Conservation (phyloP, 2,888 invertebrate species). For the Drosophila mettleri region DNA sequence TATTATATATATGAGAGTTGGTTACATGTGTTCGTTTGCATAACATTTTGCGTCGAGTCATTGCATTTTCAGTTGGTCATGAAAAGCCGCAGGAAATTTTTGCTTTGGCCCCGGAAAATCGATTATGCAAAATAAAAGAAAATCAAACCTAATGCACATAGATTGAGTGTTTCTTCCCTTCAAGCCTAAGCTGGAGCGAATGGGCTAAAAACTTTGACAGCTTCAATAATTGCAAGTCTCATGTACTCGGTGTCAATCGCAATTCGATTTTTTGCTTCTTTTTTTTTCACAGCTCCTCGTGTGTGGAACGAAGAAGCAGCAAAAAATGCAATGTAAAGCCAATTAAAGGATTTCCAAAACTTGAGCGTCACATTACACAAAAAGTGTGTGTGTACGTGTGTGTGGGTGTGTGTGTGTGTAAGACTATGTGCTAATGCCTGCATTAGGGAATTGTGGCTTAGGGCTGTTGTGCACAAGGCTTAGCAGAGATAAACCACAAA, state of each 20-base stretch:
- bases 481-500: conserved; percentile 47
- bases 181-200: conserved; percentile 28
- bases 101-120: conserved; percentile 52
- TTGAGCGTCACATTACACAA: conserved; percentile 66
- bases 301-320: conserved; percentile 17
- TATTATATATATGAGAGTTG: neutral
- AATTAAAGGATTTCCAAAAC: conserved; percentile 77
- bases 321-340: conserved; percentile 57
- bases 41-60: conserved; percentile 65
- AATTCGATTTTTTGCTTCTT: conserved; percentile 16
- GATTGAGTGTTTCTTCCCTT: conserved; percentile 8
- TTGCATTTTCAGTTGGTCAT: conserved; percentile 64
- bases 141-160: conserved; percentile 42
- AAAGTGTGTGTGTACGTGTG: neutral
- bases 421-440: conserved; percentile 24
- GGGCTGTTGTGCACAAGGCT: conserved; percentile 18
- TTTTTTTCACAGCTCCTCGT: conserved; percentile 35
- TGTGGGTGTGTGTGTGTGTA: neutral
- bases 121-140: conserved; percentile 70
- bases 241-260: conserved; percentile 36
- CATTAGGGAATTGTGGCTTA: conserved; percentile 19
- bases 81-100: conserved; percentile 37
- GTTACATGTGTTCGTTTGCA: conserved; percentile 42
- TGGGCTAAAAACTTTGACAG: conserved; percentile 24
- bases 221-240: conserved; percentile 38